These are phyloP conservation scores for Petrocephalus microphthalmus DNA, from an alignment of 2,113 vertebrate species.

Conservation along the genomic window DNA sequence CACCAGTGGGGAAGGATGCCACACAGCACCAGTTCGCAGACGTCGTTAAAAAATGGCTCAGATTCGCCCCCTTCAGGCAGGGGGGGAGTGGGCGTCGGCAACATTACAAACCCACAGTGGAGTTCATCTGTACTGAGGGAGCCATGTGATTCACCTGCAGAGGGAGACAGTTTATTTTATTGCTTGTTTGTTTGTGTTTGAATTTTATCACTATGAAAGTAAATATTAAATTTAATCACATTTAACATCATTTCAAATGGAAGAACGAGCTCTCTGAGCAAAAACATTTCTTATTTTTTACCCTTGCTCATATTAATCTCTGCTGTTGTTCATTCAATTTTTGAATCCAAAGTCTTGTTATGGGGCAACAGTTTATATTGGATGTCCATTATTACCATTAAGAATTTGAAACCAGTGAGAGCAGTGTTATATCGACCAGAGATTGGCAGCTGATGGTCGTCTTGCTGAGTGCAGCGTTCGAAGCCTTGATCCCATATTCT, in stretches of 20 bases:
- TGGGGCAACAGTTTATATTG: not conserved
- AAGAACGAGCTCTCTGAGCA: not conserved
- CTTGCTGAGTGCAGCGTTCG: not conserved
- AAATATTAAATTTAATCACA: not conserved
- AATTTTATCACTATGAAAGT: not conserved
- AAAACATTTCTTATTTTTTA: not conserved
- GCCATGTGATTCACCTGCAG: not conserved
- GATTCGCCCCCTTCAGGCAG: conserved; percentile 50
- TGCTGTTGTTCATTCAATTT: conserved; percentile 19
- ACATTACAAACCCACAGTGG: conserved; percentile 36
- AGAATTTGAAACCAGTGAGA: not conserved
- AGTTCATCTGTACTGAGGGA: conserved; percentile 37
- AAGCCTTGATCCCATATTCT: not conserved
- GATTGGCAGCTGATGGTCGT: not conserved
- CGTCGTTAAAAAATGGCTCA: conserved; percentile 51
- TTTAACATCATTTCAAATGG: conserved; percentile 1
- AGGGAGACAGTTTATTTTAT: not conserved
- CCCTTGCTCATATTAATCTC: not conserved
- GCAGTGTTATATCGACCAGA: not conserved
- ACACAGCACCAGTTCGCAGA: conserved; percentile 53
- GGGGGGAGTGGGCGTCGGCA: conserved; percentile 42
- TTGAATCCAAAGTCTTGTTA: not conserved
- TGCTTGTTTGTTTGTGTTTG: conserved; percentile 3
- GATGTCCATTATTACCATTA: not conserved
- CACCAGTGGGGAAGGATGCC: conserved; percentile 49